These are phyloP conservation scores for Myotis yumanensis DNA, from an alignment of 2,113 vertebrate genomes.

Conservation along the genomic window DNA sequence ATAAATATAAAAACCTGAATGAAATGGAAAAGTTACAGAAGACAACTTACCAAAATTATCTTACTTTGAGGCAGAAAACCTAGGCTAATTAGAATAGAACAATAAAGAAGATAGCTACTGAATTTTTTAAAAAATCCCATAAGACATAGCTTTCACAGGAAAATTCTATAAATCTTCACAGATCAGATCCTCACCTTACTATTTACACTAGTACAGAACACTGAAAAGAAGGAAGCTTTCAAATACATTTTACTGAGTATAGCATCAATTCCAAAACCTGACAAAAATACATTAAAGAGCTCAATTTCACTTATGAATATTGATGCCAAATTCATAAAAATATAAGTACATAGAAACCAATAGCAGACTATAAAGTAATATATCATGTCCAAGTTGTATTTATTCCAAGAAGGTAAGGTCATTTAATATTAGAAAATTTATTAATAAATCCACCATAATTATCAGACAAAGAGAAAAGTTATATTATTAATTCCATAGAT, in stretches of 20 bases:
- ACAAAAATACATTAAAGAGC: slow-evolving; percentile 11
- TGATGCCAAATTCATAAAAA: slow-evolving; percentile 13
- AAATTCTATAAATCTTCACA: background rate
- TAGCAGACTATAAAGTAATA: slow-evolving; percentile 10
- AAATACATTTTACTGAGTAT: background rate
- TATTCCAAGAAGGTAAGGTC: background rate
- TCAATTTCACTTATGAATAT: slow-evolving; percentile 30
- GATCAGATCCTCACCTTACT: background rate
- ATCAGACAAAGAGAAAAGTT: background rate
- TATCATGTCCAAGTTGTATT: background rate
- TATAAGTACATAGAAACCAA: background rate
- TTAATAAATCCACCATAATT: slow-evolving; percentile 13
- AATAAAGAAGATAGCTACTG: background rate
- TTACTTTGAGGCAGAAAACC: slow-evolving; percentile 27
- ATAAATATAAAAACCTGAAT: slow-evolving; percentile 7
- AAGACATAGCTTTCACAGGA: background rate
- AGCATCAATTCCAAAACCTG: background rate
- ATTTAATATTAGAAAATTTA: slow-evolving; percentile 27
- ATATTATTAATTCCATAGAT: background rate
- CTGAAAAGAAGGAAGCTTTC: slow-evolving; percentile 28
- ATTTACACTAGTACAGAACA: background rate
- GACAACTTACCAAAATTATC: background rate
- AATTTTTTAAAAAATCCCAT: background rate
- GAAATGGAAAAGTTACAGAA: slow-evolving; percentile 8
- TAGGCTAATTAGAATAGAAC: background rate